phyloP scores from a whole-genome alignment of 1,140 invertebrate genomes.

The Rhagoletis zephyria region DNA sequence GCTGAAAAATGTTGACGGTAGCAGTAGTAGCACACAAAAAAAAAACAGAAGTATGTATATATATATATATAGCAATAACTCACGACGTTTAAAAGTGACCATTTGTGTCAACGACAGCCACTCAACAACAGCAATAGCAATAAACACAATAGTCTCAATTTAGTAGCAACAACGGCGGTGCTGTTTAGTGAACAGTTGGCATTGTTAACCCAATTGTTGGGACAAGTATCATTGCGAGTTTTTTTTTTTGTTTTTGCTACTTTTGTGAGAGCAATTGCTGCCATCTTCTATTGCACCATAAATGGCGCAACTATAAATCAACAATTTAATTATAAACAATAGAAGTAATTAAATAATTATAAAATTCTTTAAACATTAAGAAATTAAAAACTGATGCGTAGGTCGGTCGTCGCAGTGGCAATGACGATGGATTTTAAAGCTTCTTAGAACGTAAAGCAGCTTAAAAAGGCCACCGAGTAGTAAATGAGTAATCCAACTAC shows the following conservation, averaged over 20 bases:
- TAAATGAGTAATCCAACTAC: too few relatives aligned
- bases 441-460: background rate
- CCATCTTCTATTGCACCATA: constrained; percentile 17
- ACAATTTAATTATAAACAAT: background rate
- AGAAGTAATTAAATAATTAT: constrained; percentile 34
- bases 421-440: background rate
- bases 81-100: background rate
- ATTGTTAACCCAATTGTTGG: constrained; percentile 21
- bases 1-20: background rate
- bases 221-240: background rate
- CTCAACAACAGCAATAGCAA: background rate
- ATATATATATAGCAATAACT: background rate
- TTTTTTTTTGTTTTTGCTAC: background rate
- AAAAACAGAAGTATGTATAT: background rate
- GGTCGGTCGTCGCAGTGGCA: background rate
- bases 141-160: background rate
- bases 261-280: background rate
- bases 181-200: background rate
- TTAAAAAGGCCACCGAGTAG: too few relatives aligned
- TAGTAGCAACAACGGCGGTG: too few relatives aligned
- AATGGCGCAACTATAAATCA: constrained; percentile 29
- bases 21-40: background rate
- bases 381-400: background rate
- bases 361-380: background rate
- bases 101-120: constrained; percentile 12